Evolutionary conservation across 2,113 vertebrate genomes (phyloP), one percentile per base, ranked within the genome.

Genomic region (Phocoena phocoena): DNA sequence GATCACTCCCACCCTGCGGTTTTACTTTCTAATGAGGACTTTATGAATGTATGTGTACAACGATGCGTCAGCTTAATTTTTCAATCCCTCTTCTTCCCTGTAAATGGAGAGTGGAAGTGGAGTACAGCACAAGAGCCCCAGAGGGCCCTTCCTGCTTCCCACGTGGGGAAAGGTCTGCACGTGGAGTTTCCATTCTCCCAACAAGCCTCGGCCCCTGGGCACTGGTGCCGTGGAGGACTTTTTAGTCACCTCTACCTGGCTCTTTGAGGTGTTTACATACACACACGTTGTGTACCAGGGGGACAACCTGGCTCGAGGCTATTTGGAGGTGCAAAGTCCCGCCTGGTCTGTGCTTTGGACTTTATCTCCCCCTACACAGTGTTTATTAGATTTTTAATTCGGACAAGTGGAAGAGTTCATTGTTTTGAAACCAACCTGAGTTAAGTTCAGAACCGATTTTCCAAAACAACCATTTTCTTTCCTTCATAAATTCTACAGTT

Each of bases 11-110:
- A 96, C 88, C 95, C 88, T 80, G 84, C 0, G 68, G 96, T 97
- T 97, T 95, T 88, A 38, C 90, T 97, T 96, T 94, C 76, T 96
- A 94, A 97, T 93, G 92, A 97, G 96, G 94, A 83, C 95, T 97
- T 95, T 33, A 74, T 63, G 73, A 92, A 90, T 96, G 74, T 74
- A 23, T 81, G 26, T 25, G 28, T 38, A 53, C 26, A 31, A 65
- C 93, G 38, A 33, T 67, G 74, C 81, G 70, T n/a, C 20, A 7
- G 71, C 90, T 95, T 92, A 28, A 53, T 60, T 90, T 95, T 74
- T 73, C 74, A 77, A 36, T 55, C 14, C 74, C 11, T 89, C 23
- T 67, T 88, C 89, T 93, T 90, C 41, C 71, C 83, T n/a, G 1
- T 28, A 38, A 88, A 44, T 3, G n/a, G 76, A 87, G 33, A 80